Evolutionary conservation across 1,140 invertebrate species (phyloP).

Genomic region (Caenorhabditis briggsae): DNA sequence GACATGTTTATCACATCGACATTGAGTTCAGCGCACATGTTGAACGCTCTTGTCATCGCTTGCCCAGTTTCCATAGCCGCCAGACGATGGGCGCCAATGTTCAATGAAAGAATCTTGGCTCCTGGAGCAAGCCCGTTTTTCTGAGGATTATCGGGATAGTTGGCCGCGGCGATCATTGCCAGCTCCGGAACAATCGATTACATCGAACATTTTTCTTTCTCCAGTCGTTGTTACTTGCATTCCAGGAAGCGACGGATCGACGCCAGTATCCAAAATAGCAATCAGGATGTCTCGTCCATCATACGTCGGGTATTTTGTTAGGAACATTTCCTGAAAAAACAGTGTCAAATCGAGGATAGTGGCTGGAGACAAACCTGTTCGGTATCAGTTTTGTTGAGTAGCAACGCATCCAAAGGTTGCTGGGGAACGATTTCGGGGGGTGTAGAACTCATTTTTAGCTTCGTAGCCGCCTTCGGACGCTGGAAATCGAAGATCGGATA

Average conservation of each 20-base stretch:
- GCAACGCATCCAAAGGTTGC: constrained; percentile 25
- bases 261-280: constrained; percentile 95
- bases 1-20: constrained; percentile 96
- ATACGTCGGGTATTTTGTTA: constrained; percentile 90
- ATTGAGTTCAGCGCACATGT: constrained; percentile 80
- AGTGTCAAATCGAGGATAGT: background rate
- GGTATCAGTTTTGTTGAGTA: constrained; percentile 26
- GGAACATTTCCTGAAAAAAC: constrained; percentile 84
- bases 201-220: constrained; percentile 91
- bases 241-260: constrained; percentile 91
- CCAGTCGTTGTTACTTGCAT: constrained; percentile 93
- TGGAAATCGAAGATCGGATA: background rate
- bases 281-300: constrained; percentile 92
- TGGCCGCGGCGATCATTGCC: constrained; percentile 94
- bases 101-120: constrained; percentile 88
- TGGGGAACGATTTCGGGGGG: constrained; percentile 9
- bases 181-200: constrained; percentile 93
- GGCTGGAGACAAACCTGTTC: background rate
- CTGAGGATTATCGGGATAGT: constrained; percentile 90
- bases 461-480: background rate
- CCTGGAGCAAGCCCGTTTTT: constrained; percentile 95
- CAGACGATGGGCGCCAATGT: constrained; percentile 89
- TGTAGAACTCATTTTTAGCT: background rate
- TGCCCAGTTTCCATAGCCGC: constrained; percentile 95
- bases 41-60: constrained; percentile 86